A percentile compares a stretch with the other conserved stretches of the same genome.
These are phyloP conservation scores for Pangasianodon gigas DNA, from an alignment of 2,113 vertebrate genomes.

Conservation along the genomic window DNA sequence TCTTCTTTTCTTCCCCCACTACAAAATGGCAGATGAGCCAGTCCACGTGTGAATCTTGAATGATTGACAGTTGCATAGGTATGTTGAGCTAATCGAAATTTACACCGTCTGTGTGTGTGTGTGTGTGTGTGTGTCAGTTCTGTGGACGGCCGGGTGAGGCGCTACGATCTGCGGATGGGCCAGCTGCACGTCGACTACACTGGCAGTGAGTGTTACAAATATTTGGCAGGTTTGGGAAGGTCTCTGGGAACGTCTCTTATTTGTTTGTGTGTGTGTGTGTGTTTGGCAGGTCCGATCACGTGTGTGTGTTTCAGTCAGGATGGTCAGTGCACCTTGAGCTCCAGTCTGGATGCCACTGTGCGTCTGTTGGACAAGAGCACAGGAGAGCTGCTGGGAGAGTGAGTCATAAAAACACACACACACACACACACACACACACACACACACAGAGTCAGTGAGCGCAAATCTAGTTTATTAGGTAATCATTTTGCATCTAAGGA, in stretches of 20 bases:
- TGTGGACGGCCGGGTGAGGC: slow-evolving; percentile 66
- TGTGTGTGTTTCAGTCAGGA: slow-evolving; percentile 92
- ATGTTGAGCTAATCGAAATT: not conserved
- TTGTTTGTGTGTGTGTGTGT: slow-evolving; percentile 25
- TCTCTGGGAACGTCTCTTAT: not conserved
- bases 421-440: not conserved
- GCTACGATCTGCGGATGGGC: slow-evolving; percentile 76
- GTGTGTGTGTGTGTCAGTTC: slow-evolving; percentile 70
- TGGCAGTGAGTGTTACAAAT: slow-evolving; percentile 77
- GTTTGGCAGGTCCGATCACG: slow-evolving; percentile 86
- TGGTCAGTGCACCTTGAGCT: slow-evolving; percentile 74
- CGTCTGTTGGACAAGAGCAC: slow-evolving; percentile 90
- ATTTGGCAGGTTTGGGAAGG: not conserved
- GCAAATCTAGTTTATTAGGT: not conserved
- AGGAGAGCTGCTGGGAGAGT: slow-evolving; percentile 92
- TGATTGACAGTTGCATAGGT: not conserved
- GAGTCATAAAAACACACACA: slow-evolving; percentile 56
- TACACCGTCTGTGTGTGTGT: not conserved
- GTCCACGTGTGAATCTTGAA: not conserved
- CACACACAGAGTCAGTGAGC: not conserved
- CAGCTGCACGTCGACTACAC: slow-evolving; percentile 86
- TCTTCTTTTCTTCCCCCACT: not conserved
- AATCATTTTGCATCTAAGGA: not conserved
- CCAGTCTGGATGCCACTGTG: slow-evolving; percentile 82
- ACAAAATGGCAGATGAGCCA: not conserved